Conservation (phyloP, 2,113 vertebrate genomes). For the Ia io region DNA sequence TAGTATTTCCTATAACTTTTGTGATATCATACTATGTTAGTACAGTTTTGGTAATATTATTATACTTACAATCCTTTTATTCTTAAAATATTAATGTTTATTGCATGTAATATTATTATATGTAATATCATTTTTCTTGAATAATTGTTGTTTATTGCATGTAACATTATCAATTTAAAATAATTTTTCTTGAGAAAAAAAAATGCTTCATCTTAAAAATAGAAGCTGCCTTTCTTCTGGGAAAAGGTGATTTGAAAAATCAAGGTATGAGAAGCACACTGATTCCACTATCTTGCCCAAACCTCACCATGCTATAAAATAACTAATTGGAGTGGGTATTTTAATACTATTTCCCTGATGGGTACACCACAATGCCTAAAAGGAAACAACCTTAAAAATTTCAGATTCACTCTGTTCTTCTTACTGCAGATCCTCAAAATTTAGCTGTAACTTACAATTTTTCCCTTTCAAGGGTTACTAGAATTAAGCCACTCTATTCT, state of each 20-base stretch:
- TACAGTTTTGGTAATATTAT: too few relatives aligned
- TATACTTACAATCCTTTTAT: too few relatives aligned
- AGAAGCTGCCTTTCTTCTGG: not conserved
- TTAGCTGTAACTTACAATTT: not conserved
- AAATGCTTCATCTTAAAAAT: not conserved
- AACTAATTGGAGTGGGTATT: not conserved
- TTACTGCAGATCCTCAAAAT: not conserved
- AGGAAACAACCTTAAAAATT: not conserved
- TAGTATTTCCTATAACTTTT: too few relatives aligned
- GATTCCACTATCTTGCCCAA: not conserved
- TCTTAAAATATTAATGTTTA: too few relatives aligned
- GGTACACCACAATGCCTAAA: not conserved
- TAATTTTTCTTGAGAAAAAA: not conserved
- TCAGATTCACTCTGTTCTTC: not conserved
- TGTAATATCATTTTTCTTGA: too few relatives aligned
- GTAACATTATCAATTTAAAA: too few relatives aligned
- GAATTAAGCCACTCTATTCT: not conserved
- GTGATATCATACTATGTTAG: too few relatives aligned
- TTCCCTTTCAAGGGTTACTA: constrained; percentile 10
- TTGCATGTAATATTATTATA: too few relatives aligned
- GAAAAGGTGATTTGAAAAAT: not conserved
- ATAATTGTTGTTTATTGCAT: too few relatives aligned
- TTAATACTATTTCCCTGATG: not conserved
- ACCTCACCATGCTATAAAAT: not conserved
- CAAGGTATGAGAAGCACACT: not conserved